Base-by-base conservation (phyloP, 2,113 vertebrate genomes). In the Nestor notabilis region DNA sequence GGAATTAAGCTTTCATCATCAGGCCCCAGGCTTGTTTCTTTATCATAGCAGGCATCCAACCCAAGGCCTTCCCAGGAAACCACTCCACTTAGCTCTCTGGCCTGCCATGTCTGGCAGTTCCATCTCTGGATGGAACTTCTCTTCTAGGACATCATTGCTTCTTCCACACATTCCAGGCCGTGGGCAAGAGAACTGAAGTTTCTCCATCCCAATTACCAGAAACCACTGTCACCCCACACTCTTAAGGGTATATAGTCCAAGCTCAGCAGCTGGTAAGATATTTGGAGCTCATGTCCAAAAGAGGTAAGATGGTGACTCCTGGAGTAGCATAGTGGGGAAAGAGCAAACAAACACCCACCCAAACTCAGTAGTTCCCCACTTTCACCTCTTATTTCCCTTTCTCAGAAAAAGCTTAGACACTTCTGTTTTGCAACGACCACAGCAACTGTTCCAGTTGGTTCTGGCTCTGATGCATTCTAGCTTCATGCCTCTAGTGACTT, bases 361-460 rank as follows among this genome's bases (percentile, higher is more conserved):
- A 53, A 61, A 72, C 13, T 15, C 41, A 80, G 58, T 33, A 75
- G 17, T 18, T 28, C 24, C 31, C 19, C 17, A 78, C 77, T 91
- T 89, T 66, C 49, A 33, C 16, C n/a, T 85, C 35, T 80, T 72
- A 53, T 46, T 96, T 95, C 88, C 49, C 58, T 56, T 72, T 65
- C 31, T 31, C 66, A 78, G 39, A 69, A 77, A 19, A 12, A 72
- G 10, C 39, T 41, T 20, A 13, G 15, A 78, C 17, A 16, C 13
- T 77, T 75, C 65, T 84, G 47, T 29, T 41, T 84, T 71, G 35
- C 77, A 81, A 7, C 7, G 28, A 74, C 25, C 83, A 28, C 69
- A 90, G 37, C 83, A 92, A 66, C 33, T 71, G 21, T 24, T 69
- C 66, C 12, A 84, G 81, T n/a, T n/a, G n/a, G n/a, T n/a, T n/a